Percentiles rank a stretch among this genome's conserved stretches.
phyloP scores from a whole-genome alignment of 2,113 vertebrate genomes.

The Strigops habroptila region DNA sequence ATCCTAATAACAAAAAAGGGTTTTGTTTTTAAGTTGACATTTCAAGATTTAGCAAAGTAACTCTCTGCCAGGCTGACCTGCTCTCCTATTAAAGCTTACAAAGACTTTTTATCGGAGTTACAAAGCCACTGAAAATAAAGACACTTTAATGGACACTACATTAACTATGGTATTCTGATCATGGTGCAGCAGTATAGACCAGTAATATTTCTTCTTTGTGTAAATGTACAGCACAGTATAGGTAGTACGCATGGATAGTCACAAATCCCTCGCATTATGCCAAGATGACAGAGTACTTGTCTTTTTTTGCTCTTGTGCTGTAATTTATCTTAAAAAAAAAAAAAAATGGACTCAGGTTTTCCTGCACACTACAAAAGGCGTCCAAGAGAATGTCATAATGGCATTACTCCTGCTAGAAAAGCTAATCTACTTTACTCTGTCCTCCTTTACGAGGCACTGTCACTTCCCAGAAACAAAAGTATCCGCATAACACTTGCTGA shows the following conservation, averaged over 20 bases:
- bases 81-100: neutral
- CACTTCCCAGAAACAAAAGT: slow-evolving; percentile 61
- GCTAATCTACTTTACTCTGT: slow-evolving; percentile 60
- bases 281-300: slow-evolving; percentile 68
- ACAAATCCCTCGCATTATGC: slow-evolving; percentile 62
- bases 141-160: slow-evolving; percentile 16
- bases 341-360: slow-evolving; percentile 51
- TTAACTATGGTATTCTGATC: slow-evolving; percentile 27
- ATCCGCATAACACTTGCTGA: slow-evolving; percentile 1
- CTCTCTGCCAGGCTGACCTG: neutral
- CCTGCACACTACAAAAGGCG: slow-evolving; percentile 23
- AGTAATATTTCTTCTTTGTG: slow-evolving; percentile 44
- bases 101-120: slow-evolving; percentile 8
- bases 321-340: slow-evolving; percentile 65
- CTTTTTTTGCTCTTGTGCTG: slow-evolving; percentile 58
- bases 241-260: slow-evolving; percentile 33
- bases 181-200: neutral
- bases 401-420: slow-evolving; percentile 59
- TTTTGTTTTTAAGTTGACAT: neutral
- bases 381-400: slow-evolving; percentile 55
- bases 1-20: neutral
- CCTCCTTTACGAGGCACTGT: slow-evolving; percentile 56
- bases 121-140: slow-evolving; percentile 47
- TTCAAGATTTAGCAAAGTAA: neutral
- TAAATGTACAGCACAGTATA: neutral